phyloP scores from a whole-genome alignment of 2,113 vertebrate genomes.

The Chiloscyllium plagiosum region DNA sequence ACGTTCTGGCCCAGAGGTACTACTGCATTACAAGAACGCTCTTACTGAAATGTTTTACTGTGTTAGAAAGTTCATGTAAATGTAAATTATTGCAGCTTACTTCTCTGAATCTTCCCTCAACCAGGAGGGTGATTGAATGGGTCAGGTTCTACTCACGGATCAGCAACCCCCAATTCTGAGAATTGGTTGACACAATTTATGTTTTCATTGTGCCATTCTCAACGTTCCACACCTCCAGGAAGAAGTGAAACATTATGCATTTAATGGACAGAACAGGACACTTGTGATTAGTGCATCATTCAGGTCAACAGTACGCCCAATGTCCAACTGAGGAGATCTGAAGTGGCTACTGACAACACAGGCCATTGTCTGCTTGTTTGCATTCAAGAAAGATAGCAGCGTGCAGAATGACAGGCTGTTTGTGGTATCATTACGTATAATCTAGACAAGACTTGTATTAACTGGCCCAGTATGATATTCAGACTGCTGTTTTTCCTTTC shows the following conservation, averaged over 20 bases:
- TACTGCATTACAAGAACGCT: too few species aligned
- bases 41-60: background rate
- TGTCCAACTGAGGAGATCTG: background rate
- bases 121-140: background rate
- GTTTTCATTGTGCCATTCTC: background rate
- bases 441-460: background rate
- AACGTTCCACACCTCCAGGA: background rate
- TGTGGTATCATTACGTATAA: background rate
- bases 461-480: background rate
- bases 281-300: background rate
- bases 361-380: background rate
- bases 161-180: background rate
- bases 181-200: too few species aligned
- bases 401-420: slow-evolving; percentile 5
- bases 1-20: too few species aligned
- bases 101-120: background rate
- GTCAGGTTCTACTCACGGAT: background rate
- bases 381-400: background rate
- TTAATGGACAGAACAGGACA: background rate
- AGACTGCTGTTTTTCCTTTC: background rate
- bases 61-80: background rate
- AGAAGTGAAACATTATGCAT: background rate
- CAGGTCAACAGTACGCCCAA: background rate
- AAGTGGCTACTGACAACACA: background rate
- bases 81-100: background rate